A percentile compares a stretch with the other conserved stretches of the same genome.
These are phyloP conservation scores for Aphaenogaster ashmeadi DNA, from an alignment of 1,140 invertebrate genomes.

Conservation along the genomic window DNA sequence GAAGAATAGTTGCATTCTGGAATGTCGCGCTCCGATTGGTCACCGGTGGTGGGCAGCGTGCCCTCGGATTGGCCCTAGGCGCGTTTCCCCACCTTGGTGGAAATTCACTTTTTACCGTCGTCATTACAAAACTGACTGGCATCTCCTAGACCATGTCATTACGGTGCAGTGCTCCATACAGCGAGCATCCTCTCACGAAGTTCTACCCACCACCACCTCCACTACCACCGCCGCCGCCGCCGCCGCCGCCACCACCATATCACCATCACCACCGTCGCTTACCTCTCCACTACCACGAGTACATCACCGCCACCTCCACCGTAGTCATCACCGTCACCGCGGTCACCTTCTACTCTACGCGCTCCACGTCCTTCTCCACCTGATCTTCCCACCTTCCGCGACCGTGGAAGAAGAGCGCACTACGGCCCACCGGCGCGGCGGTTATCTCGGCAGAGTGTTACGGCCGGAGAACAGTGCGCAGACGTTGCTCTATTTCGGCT, in stretches of 20 bases:
- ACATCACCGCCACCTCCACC: constrained; percentile 63
- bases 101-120: constrained; percentile 87
- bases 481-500: constrained; percentile 75
- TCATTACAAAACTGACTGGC: constrained; percentile 87
- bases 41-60: constrained; percentile 59
- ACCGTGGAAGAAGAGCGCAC: constrained; percentile 76
- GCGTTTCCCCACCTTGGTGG: constrained; percentile 85
- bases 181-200: constrained; percentile 82
- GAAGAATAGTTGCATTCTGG: constrained; percentile 75
- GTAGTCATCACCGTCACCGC: constrained; percentile 60
- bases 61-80: constrained; percentile 82
- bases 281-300: constrained; percentile 55
- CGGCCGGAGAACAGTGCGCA: constrained; percentile 74
- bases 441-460: constrained; percentile 76
- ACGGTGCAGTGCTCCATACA: constrained; percentile 85
- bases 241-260: constrained; percentile 38
- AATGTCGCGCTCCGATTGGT: constrained; percentile 85
- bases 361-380: constrained; percentile 76
- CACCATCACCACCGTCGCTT: constrained; percentile 58
- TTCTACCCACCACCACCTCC: constrained; percentile 54
- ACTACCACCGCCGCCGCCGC: constrained; percentile 29
- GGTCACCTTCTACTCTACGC: constrained; percentile 65
- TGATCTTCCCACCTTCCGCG: constrained; percentile 74
- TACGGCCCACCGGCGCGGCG: constrained; percentile 69
- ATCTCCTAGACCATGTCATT: constrained; percentile 88